Percentiles rank a stretch among this genome's conserved stretches.
These are phyloP conservation scores for Menura novaehollandiae DNA, from an alignment of 2,113 vertebrate genomes.

Conservation along the genomic window DNA sequence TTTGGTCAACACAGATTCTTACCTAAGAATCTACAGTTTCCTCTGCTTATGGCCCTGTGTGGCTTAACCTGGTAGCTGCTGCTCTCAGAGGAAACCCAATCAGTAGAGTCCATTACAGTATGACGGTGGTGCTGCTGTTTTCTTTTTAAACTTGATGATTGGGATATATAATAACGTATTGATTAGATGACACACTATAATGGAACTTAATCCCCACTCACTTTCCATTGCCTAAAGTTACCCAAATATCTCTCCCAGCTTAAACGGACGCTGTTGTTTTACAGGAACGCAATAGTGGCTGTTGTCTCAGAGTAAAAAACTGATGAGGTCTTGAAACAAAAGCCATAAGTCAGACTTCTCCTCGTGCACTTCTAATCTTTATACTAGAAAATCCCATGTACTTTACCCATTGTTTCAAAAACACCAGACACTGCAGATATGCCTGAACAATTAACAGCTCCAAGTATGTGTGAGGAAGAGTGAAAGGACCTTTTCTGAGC, in stretches of 20 bases:
- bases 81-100: not conserved
- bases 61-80: not conserved
- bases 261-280: not conserved
- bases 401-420: not conserved
- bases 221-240: not conserved
- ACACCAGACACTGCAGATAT: rapidly evolving
- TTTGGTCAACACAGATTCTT: not conserved
- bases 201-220: not conserved
- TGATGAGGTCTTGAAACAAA: not conserved
- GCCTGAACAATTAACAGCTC: not conserved
- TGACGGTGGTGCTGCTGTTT: not conserved
- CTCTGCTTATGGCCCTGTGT: not conserved
- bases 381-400: not conserved
- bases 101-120: not conserved
- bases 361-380: not conserved
- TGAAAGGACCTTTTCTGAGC: not conserved
- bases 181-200: not conserved
- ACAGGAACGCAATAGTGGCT: not conserved
- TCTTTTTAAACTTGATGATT: not conserved
- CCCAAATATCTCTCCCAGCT: not conserved
- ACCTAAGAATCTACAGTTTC: not conserved
- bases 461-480: not conserved
- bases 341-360: not conserved
- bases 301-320: not conserved
- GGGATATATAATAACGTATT: not conserved